These are phyloP conservation scores for Lutraria rhynchaena DNA, from an alignment of 1,140 invertebrate genomes.

Conservation along the genomic window DNA sequence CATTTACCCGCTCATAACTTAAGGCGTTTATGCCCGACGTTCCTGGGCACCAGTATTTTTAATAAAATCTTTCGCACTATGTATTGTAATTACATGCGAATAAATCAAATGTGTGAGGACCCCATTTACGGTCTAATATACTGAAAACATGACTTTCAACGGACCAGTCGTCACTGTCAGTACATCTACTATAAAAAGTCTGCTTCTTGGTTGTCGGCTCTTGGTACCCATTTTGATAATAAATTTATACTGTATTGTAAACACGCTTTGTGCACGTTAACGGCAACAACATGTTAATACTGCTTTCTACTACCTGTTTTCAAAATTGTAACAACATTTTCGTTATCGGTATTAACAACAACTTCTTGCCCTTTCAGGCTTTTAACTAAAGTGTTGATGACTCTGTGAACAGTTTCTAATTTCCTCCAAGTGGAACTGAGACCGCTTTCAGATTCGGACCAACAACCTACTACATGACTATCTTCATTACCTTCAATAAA, in stretches of 20 bases:
- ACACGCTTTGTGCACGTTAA: constrained; percentile 19
- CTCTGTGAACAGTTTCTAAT: neutral
- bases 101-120: constrained; percentile 16
- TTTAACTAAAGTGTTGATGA: constrained; percentile 8
- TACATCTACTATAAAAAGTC: constrained; percentile 25
- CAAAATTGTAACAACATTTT: constrained; percentile 25
- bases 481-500: no score
- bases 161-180: constrained; percentile 38
- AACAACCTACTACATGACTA: constrained; percentile 3
- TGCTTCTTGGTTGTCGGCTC: constrained; percentile 7
- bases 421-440: neutral
- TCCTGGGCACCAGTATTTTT: constrained; percentile 23
- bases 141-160: constrained; percentile 2
- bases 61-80: constrained; percentile 33
- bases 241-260: constrained; percentile 5
- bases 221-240: constrained; percentile 25
- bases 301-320: constrained; percentile 13
- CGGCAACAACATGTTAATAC: constrained; percentile 13
- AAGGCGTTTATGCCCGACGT: constrained; percentile 40
- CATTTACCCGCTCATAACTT: neutral
- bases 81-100: constrained; percentile 40
- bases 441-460: neutral
- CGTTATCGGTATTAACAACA: constrained; percentile 21
- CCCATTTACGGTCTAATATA: constrained; percentile 10
- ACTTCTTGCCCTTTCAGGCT: constrained; percentile 12